Percentiles rank a stretch among this genome's conserved stretches.
These are phyloP conservation scores for Chydorus sphaericus DNA, from an alignment of 2,888 invertebrate genomes.

Conservation along the genomic window DNA sequence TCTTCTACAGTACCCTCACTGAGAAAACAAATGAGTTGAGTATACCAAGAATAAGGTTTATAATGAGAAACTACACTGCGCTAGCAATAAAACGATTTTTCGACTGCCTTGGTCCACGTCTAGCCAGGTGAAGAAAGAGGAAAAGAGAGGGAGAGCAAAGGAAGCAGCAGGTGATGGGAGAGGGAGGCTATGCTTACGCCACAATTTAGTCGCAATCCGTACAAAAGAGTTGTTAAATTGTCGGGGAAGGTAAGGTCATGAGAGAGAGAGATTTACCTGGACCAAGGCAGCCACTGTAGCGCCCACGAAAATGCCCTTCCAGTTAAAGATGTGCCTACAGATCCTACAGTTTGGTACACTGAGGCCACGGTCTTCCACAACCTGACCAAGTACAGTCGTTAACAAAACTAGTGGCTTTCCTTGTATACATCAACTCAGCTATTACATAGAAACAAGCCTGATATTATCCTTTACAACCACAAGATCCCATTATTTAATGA, in stretches of 20 bases:
- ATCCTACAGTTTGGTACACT: conserved; percentile 13
- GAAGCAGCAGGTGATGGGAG: too few relatives aligned
- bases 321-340: conserved; percentile 6
- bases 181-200: too few relatives aligned
- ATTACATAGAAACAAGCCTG: too few relatives aligned
- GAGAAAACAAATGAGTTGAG: not conserved
- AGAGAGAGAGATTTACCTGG: conserved; percentile 9
- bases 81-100: not conserved
- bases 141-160: too few relatives aligned
- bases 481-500: too few relatives aligned
- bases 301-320: conserved; percentile 9
- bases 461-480: too few relatives aligned
- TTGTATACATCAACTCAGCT: too few relatives aligned
- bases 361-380: conserved; percentile 13
- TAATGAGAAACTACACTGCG: not conserved
- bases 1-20: conserved; percentile 4
- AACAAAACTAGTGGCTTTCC: not conserved
- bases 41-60: not conserved
- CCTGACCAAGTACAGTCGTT: conserved; percentile 12
- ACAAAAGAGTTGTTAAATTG: too few relatives aligned
- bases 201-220: too few relatives aligned
- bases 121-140: too few relatives aligned
- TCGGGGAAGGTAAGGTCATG: not conserved
- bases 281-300: conserved; percentile 15
- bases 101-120: not conserved